A percentile compares a stretch with the other conserved stretches of the same genome.
These are phyloP conservation scores for Silvanus unidentatus DNA, from an alignment of 2,888 invertebrate species.

Conservation along the genomic window DNA sequence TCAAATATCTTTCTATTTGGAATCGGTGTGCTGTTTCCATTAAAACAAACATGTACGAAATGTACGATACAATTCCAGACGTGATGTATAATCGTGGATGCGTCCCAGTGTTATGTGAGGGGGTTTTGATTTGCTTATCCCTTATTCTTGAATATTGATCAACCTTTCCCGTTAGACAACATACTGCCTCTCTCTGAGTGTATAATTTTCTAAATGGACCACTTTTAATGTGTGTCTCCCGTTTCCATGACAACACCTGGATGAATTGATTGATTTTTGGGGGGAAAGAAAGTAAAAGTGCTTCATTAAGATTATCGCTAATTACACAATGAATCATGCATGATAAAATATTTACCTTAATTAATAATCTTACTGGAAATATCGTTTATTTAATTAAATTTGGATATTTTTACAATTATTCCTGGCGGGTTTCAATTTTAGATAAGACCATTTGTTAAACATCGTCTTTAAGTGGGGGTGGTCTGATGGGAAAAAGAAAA, in stretches of 20 bases:
- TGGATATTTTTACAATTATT: too few species aligned
- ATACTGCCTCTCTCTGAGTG: slow-evolving; percentile 11
- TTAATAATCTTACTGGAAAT: too few species aligned
- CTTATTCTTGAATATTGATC: slow-evolving; percentile 30
- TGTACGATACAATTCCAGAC: not conserved
- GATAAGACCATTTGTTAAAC: too few species aligned
- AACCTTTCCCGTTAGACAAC: slow-evolving; percentile 16
- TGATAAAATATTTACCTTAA: too few species aligned
- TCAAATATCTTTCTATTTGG: slow-evolving; percentile 30
- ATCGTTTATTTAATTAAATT: too few species aligned
- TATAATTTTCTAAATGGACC: slow-evolving; percentile 35
- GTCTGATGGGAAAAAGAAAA: slow-evolving; percentile 10
- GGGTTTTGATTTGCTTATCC: slow-evolving; percentile 27
- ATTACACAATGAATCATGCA: not conserved
- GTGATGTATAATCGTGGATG: slow-evolving; percentile 1
- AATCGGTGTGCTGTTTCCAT: slow-evolving; percentile 19
- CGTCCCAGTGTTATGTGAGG: too few species aligned
- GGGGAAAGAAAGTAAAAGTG: slow-evolving; percentile 8
- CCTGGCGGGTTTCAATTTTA: too few species aligned
- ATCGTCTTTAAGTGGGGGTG: too few species aligned
- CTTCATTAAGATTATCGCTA: slow-evolving; percentile 7
- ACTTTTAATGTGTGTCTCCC: slow-evolving; percentile 30
- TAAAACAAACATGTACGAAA: not conserved
- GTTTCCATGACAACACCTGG: slow-evolving; percentile 31
- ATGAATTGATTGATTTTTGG: slow-evolving; percentile 29